Evolutionary conservation across 2,113 vertebrate genomes (phyloP), one percentile per base, ranked within the genome.

Genomic region (Vombatus ursinus): DNA sequence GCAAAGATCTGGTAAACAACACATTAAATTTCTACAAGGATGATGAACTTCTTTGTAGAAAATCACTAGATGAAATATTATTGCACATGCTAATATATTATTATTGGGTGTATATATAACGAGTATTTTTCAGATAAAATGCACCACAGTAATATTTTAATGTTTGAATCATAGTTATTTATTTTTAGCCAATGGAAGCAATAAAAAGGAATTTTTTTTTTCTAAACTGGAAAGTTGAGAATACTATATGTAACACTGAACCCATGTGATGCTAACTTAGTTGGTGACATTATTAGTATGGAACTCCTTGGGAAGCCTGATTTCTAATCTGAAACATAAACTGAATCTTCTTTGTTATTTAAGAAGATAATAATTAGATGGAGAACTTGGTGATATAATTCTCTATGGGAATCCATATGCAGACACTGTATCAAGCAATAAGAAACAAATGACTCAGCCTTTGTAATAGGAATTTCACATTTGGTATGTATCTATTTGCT

Each of bases 171-270:
- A 44, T 57, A 91, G 84, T 44, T 10, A 12, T n/a, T 93, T 90
- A 12, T 94, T 94, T 95, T 94, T 44, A 52, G 50, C 92, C 61
- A 93, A 47, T 9, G 37, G 51, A 11, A 89, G 47, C 19, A 54
- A 93, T 84, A 14, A 96, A 93, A 53, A 48, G 28, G 54, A 92
- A 94, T 93, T n/a, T 47, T 90, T 68, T 77, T 68, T 49, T 89
- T 94, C 25, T 5, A 48, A 51, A 54, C 90, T 68, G 84, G 77
- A 91, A 96, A 92, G 26, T 28, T 50, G 48, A 16, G 0, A 93
- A 12, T 24, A 37, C 22, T 44, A 26, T 37, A 12, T 90, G 4
- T 51, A 89, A 93, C 26, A 22, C 24, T 48, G 91, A 48, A 26
- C 16, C 90, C 47, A 23, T 0, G 84, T 37, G 68, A 2, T 22